Conservation (phyloP, 2,888 invertebrate species). For the Patella depressa region DNA sequence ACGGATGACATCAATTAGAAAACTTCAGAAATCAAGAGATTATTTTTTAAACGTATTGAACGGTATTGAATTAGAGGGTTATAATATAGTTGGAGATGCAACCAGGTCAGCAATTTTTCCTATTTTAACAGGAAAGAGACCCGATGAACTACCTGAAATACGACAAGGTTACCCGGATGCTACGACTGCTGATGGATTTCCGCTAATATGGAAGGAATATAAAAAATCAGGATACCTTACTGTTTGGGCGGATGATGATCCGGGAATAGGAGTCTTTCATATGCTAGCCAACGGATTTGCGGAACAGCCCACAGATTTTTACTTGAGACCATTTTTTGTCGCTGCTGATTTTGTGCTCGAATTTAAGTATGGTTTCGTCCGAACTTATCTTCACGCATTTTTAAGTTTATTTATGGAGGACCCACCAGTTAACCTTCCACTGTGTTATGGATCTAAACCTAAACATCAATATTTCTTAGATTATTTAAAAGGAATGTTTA, state of each 20-base stretch:
- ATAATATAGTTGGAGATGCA: constrained; percentile 50
- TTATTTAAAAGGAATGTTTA: constrained; percentile 74
- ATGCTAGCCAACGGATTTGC: constrained; percentile 89
- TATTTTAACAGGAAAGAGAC: constrained; percentile 41
- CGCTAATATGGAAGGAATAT: constrained; percentile 87
- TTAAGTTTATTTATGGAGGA: too few relatives aligned
- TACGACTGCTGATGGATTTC: constrained; percentile 81
- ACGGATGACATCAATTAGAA: constrained; percentile 76
- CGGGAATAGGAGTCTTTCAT: constrained; percentile 87
- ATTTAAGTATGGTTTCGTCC: constrained; percentile 25
- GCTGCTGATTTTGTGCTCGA: constrained; percentile 14
- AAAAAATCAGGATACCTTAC: constrained; percentile 74
- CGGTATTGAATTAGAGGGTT: constrained; percentile 45
- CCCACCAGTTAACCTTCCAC: too few relatives aligned
- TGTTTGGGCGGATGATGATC: constrained; percentile 88
- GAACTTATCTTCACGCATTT: too few relatives aligned
- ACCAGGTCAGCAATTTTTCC: constrained; percentile 50
- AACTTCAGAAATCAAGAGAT: constrained; percentile 46
- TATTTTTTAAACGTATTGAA: constrained; percentile 42
- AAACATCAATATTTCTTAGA: constrained; percentile 75
- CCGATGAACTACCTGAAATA: constrained; percentile 1
- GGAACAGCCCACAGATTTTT: constrained; percentile 67
- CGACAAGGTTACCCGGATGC: constrained; percentile 76
- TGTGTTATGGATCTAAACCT: constrained; percentile 78
- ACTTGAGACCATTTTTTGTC: constrained; percentile 32